These are phyloP conservation scores for Anas flavirostris DNA, from an alignment of 2,797 vertebrate species.

Conservation along the genomic window DNA sequence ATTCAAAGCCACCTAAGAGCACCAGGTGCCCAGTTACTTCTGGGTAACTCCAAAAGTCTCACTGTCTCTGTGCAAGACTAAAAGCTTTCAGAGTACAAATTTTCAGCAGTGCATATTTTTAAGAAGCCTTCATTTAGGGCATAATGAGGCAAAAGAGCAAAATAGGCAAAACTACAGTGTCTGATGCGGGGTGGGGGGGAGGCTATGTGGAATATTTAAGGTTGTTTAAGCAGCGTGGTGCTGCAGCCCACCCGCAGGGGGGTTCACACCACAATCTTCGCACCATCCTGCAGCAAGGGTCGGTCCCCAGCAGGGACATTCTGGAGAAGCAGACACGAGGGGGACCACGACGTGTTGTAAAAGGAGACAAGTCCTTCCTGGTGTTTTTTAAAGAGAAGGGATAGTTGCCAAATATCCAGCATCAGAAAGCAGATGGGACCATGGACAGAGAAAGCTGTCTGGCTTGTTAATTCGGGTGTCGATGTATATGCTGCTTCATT, in stretches of 20 bases:
- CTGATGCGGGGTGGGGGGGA: background rate
- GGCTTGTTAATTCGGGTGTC: background rate
- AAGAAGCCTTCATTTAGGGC: background rate
- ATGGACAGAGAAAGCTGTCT: background rate
- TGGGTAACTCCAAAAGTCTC: background rate
- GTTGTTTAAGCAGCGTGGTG: background rate
- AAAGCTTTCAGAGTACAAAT: background rate
- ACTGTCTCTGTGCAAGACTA: accelerated
- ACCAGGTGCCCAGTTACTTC: conserved; percentile 12
- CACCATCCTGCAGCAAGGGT: background rate
- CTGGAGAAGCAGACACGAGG: accelerated
- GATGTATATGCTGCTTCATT: accelerated
- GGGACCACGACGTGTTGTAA: accelerated
- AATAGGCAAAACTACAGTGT: accelerated
- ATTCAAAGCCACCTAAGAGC: background rate
- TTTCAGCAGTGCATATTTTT: background rate
- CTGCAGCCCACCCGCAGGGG: background rate
- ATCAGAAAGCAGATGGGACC: background rate
- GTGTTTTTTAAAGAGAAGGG: background rate
- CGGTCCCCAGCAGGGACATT: background rate
- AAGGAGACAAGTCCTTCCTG: background rate
- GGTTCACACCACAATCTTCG: background rate
- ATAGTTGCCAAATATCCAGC: background rate
- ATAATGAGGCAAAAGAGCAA: background rate
- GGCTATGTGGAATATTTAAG: background rate